These are phyloP conservation scores for Auanema freiburgensis DNA, from an alignment of 2,888 invertebrate genomes.

Conservation along the genomic window DNA sequence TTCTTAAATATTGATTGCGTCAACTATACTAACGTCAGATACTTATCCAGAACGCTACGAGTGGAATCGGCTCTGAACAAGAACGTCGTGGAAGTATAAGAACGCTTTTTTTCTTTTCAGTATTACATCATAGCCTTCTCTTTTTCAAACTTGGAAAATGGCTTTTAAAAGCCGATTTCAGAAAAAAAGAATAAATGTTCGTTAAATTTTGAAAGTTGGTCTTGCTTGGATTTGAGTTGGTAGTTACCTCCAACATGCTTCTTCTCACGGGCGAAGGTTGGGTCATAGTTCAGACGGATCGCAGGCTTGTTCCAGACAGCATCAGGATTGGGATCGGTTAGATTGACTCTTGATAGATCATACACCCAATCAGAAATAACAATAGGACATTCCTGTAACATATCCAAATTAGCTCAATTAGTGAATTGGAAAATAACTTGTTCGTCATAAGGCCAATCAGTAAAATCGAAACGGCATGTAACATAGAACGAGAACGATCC, in stretches of 20 bases:
- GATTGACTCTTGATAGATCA: conserved; percentile 57
- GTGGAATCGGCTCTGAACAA: too few relatives aligned
- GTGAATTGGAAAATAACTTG: conserved; percentile 34
- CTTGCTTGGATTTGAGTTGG: background rate
- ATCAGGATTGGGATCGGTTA: conserved; percentile 45
- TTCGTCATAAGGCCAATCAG: conserved; percentile 55
- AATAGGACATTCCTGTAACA: conserved; percentile 55
- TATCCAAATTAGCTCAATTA: background rate
- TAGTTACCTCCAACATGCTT: conserved; percentile 51
- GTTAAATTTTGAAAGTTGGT: background rate
- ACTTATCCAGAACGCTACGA: too few relatives aligned
- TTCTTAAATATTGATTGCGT: background rate
- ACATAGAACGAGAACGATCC: conserved; percentile 61
- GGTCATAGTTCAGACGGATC: conserved; percentile 56
- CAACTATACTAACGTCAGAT: too few relatives aligned
- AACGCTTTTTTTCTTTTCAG: too few relatives aligned
- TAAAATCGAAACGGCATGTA: conserved; percentile 62
- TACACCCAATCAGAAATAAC: conserved; percentile 63
- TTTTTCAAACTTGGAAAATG: too few relatives aligned
- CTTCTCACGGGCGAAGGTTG: conserved; percentile 41
- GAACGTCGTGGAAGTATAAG: too few relatives aligned
- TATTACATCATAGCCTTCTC: too few relatives aligned
- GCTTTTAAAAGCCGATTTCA: too few relatives aligned
- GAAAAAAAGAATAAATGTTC: too few relatives aligned
- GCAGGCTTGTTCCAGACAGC: conserved; percentile 41